Base-by-base conservation (phyloP, 2,888 invertebrate species). In the Drosophila neonasuta region DNA sequence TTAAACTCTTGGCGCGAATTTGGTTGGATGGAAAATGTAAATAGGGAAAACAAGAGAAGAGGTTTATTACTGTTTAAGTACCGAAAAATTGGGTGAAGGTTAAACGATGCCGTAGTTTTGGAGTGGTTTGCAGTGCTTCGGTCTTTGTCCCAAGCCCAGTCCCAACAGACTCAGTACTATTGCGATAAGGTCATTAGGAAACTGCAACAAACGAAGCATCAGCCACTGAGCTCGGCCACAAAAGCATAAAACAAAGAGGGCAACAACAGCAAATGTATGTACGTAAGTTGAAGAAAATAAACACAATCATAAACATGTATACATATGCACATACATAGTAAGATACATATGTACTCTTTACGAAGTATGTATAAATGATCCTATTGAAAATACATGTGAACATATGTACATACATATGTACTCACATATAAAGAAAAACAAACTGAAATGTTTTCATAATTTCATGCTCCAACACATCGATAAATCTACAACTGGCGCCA, bases 31-130 rank as follows among this genome's bases (percentile, higher is more conserved):
- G 6, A 24, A 24, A 24, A 24, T 34, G n/a, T 32, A 39, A 49
- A 41, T 17, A 36, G 13, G n/a, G 11, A 24, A 24, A 24, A 24
- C 24, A 24, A 24, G 24, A 24, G 24, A 24, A 24, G 24, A 24
- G 24, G 24, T 24, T 68, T 80, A 77, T 48, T 71, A 68, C 41
- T 72, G 75, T 50, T 66, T 70, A 75, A 83, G 71, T 64, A 52
- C 55, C 76, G 67, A 58, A 76, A 87, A 88, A 87, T 2, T 87
- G 83, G 87, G 87, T 87, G 88, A 87, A 87, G 87, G 87, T 87
- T 89, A 88, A 41, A 17, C 55, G 57, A 3, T 34, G 34, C 5
- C 11, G 11, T 4, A 24, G 24, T 24, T 24, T 24, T 24, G 24
- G 6, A 24, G 24, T 24, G 6, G 1, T 24, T 24, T 5, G 6